Evolutionary conservation across 2,797 vertebrate genomes (phyloP).

Genomic region (Rhabdomys pumilio): DNA sequence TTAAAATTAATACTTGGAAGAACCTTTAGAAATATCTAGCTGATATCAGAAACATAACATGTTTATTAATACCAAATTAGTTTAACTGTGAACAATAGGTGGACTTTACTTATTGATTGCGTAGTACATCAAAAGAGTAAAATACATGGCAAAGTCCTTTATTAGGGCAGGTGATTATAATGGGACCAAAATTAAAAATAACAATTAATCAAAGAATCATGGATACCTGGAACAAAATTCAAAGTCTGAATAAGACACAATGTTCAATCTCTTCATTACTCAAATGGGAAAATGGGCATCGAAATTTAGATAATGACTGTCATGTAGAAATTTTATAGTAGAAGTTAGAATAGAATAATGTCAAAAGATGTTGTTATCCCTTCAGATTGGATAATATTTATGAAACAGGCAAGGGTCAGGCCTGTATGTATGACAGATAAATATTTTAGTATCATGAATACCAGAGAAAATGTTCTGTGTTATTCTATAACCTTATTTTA

Average conservation of each 20-base stretch:
- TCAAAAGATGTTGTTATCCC: background rate
- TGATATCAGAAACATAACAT: background rate
- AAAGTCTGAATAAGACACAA: background rate
- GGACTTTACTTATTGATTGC: background rate
- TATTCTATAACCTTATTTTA: background rate
- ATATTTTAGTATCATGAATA: background rate
- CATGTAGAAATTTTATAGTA: background rate
- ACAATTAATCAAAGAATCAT: background rate
- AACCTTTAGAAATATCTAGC: background rate
- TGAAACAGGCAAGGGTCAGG: background rate
- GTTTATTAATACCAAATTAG: background rate
- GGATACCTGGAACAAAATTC: background rate
- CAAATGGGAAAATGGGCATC: constrained; percentile 22
- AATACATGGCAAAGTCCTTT: background rate
- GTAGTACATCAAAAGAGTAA: background rate
- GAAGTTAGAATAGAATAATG: background rate
- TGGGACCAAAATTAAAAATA: background rate
- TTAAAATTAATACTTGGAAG: background rate
- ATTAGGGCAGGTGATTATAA: background rate
- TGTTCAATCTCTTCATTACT: background rate
- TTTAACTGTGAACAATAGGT: background rate
- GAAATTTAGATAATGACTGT: background rate
- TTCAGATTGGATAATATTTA: background rate
- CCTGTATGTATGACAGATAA: background rate
- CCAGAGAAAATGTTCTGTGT: background rate